Evolutionary conservation across 2,888 invertebrate species (phyloP).

Genomic region (Pammene aurita): DNA sequence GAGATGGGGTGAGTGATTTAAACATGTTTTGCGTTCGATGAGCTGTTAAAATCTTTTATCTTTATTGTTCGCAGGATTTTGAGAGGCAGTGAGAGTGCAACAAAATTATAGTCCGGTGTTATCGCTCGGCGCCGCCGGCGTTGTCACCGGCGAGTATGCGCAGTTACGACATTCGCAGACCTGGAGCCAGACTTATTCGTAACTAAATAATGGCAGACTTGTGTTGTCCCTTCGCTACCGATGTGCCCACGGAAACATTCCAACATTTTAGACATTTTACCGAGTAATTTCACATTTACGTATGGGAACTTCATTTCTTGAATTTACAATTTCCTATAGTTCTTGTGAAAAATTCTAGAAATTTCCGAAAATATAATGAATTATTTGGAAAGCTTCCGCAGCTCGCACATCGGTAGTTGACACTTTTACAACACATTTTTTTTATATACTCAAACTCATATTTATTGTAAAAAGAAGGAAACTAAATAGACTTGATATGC

Average conservation of each 20-base stretch:
- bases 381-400: no score
- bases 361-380: no score
- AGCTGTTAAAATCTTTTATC: no score
- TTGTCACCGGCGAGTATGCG: conserved; percentile 43
- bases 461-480: conserved; percentile 79
- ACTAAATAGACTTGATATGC: conserved; percentile 78
- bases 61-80: conserved; percentile 59
- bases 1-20: no score
- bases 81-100: conserved; percentile 68
- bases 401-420: no score
- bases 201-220: conserved; percentile 63
- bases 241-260: no score
- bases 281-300: no score
- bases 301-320: no score
- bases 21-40: no score
- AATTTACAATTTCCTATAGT: no score
- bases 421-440: conserved; percentile 72
- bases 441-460: conserved; percentile 76
- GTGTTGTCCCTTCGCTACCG: conserved; percentile 66
- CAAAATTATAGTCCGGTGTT: conserved; percentile 68
- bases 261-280: no score
- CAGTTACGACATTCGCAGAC: no score
- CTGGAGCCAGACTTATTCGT: conserved; percentile 21
- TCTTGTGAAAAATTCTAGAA: conserved; percentile 35
- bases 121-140: conserved; percentile 60